Percentiles rank a stretch among this genome's conserved stretches.
Evolutionary conservation across 1,140 invertebrate genomes (phyloP).

Genomic region (Aphelinus certus): DNA sequence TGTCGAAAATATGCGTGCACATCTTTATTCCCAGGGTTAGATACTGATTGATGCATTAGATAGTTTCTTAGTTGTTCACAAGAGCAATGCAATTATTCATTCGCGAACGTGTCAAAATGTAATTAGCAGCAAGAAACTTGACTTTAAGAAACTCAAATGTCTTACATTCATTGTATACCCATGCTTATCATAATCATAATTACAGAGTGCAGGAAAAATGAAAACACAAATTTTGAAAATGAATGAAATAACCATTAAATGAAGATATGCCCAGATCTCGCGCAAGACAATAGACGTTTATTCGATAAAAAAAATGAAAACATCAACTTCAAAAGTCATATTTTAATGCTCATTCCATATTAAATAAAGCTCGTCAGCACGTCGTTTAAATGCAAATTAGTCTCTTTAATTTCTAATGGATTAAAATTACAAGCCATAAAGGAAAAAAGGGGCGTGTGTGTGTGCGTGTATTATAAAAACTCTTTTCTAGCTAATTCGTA

Average conservation of each 20-base stretch:
- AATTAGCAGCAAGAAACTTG: too few species aligned
- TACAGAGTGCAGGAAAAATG: not conserved
- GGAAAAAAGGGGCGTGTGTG: not conserved
- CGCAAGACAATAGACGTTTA: not conserved
- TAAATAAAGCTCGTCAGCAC: conserved; percentile 24
- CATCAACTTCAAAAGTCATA: conserved; percentile 20
- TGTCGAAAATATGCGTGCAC: too few species aligned
- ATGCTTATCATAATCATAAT: too few species aligned
- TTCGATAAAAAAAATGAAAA: conserved; percentile 8
- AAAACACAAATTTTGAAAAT: conserved; percentile 6
- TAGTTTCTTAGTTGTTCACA: too few species aligned
- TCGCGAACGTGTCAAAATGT: too few species aligned
- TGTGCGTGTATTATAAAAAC: too few species aligned
- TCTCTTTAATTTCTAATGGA: conserved; percentile 36
- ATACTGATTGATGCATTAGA: too few species aligned
- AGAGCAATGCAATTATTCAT: too few species aligned
- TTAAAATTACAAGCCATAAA: conserved; percentile 30
- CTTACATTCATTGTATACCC: too few species aligned
- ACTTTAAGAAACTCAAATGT: too few species aligned
- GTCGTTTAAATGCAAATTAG: conserved; percentile 35
- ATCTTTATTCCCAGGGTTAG: too few species aligned
- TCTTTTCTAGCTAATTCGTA: too few species aligned
- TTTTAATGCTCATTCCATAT: conserved; percentile 25
- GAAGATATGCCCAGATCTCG: conserved; percentile 7
- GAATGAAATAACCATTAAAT: conserved; percentile 30